Conservation (phyloP, 2,113 vertebrate species). For the Capreolus pygargus region DNA sequence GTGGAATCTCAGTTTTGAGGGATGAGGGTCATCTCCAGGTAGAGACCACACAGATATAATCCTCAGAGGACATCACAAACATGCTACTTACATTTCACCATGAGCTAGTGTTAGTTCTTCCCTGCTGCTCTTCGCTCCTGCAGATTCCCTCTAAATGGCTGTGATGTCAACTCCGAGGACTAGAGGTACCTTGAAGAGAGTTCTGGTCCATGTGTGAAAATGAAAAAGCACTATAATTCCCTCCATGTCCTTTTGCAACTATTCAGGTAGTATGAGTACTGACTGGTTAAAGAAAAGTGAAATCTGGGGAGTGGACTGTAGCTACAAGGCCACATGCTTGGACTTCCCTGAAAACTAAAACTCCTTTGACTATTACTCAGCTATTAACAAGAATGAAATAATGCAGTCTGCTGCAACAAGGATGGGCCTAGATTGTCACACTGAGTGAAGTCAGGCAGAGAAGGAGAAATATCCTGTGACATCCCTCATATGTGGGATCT, state of each 20-base stretch:
- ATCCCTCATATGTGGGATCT: background rate
- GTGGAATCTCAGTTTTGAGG: background rate
- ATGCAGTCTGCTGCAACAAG: background rate
- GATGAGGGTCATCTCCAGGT: background rate
- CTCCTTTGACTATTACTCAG: background rate
- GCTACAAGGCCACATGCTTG: background rate
- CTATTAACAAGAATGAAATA: background rate
- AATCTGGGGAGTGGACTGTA: background rate
- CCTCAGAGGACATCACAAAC: no score
- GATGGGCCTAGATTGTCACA: background rate
- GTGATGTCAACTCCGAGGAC: rapidly evolving
- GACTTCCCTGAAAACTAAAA: background rate
- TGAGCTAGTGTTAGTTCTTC: background rate
- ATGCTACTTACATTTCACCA: rapidly evolving
- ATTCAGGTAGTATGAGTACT: background rate
- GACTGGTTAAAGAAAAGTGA: background rate
- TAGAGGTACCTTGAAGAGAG: background rate
- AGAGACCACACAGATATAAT: background rate
- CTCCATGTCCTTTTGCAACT: background rate
- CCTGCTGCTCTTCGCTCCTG: rapidly evolving
- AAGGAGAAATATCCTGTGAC: background rate
- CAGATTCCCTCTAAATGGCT: background rate
- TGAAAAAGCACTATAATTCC: background rate
- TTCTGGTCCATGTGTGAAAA: background rate
- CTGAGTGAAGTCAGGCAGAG: background rate